Evolutionary conservation across 2,888 invertebrate species (phyloP).

Genomic region (Nycteola revayana): DNA sequence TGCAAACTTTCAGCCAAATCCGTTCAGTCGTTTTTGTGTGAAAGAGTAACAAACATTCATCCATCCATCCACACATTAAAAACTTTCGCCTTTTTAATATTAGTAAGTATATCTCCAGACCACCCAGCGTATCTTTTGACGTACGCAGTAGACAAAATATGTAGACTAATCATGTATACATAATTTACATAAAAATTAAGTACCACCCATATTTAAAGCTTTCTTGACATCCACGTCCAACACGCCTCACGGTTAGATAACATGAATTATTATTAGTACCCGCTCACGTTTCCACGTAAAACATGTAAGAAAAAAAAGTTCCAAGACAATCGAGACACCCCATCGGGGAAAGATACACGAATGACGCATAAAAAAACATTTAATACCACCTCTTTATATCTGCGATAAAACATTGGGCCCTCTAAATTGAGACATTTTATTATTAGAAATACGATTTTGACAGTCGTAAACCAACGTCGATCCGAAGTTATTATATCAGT

Average conservation of each 20-base stretch:
- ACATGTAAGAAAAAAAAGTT: conserved; percentile 26
- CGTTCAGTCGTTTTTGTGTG: no score
- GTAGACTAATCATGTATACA: conserved; percentile 48
- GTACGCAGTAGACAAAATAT: conserved; percentile 31
- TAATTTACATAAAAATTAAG: conserved; percentile 51
- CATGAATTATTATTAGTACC: conserved; percentile 53
- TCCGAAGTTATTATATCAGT: conserved; percentile 67
- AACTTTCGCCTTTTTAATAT: no score
- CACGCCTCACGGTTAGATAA: conserved; percentile 55
- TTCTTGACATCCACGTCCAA: conserved; percentile 44
- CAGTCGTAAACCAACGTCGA: conserved; percentile 69
- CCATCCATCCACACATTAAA: no score
- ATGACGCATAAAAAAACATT: conserved; percentile 54
- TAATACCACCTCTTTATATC: conserved; percentile 66
- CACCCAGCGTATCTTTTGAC: conserved; percentile 23
- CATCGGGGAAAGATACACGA: conserved; percentile 59
- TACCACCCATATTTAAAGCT: conserved; percentile 18
- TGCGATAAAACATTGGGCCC: conserved; percentile 71
- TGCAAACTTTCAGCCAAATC: no score
- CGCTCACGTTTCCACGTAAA: conserved; percentile 47
- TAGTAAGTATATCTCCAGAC: no score
- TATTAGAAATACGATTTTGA: conserved; percentile 79
- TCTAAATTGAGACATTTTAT: conserved; percentile 78
- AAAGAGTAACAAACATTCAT: no score
- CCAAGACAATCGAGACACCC: conserved; percentile 42